Evolutionary conservation across 2,888 invertebrate species (phyloP), one percentile per base, ranked within the genome.

Genomic region (Pseudococcus jackbeardsleyi): DNA sequence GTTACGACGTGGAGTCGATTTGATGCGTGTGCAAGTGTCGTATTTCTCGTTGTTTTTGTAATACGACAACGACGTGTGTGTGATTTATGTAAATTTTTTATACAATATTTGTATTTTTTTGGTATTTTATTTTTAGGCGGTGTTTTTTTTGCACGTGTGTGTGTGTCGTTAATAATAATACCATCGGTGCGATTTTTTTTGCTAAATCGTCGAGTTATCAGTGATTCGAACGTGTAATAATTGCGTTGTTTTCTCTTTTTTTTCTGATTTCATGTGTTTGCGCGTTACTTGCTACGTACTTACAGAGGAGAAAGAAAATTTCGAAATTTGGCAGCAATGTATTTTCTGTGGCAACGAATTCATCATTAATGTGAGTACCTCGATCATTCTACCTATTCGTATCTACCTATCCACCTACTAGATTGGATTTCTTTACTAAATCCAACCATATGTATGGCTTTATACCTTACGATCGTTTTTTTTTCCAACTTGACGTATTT

Each of bases 321-420:
- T 72, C 33, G 72, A 72, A 72, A 72, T 72, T 72, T 33, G 33
- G 72, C 72, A 72, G 72, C 72, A 17, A 72, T 72, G 39, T 72
- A 72, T 72, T 72, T 72, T 72, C 33, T 72, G 72, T 39, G 39
- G 72, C 72, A 72, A 72, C 33, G 33, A 15, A 72, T 72, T 72
- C 72, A 72, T 39, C 72, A 72, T 72, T 72, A 72, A 72, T 33
- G 72, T 72, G 19, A 72, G 72, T 72, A 72, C 72, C 17, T 42
- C 6, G 42, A 6, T 42, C 7, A 33, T 33, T 33, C 26, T 33
- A 3, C 42, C 42, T 42, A 42, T 9, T 42, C 42, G 1, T 33
- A n/a, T n/a, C n/a, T 54, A 5, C 54, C 54, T 54, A 54, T 54
- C 11, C 12, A 12, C 42, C 42, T 8, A 50, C 48, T 12, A 8